Evolutionary conservation across 2,888 invertebrate genomes (phyloP), one percentile per base, ranked within the genome.

Genomic region (Fragum sueziense): DNA sequence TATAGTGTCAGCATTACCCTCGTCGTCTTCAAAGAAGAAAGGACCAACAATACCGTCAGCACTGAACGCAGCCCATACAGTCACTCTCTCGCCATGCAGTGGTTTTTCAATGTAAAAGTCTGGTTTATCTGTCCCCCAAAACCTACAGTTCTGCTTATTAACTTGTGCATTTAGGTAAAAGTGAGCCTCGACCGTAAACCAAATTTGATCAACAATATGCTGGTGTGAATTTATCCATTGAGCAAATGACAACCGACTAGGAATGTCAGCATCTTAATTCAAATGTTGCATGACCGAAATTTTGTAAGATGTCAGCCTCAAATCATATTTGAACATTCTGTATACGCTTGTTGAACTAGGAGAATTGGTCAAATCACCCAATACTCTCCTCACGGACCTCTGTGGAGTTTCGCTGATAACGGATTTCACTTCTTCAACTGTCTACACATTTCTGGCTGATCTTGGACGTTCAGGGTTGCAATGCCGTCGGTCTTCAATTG

Each of bases 31-130:
- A 33, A 67, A 59, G 61, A 71, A 71, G 29, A 76, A 79, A 27
- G 68, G 75, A 9, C 72, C 68, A 37, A 59, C 57, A 22, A 75
- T 68, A 27, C 75, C 59, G 27, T 51, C 20, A 22, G 27, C 47
- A 33, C 72, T 75, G 11, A 79, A 33, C 25, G 79, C 79, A 7
- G 68, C 51, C 71, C 75, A 75, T 2, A 68, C 69, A 3, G 71
- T 68, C 20, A 75, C 27, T 27, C 54, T 70, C 22, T 76, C 70
- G 1, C 14, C 37, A 31, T 74, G 68, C 22, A 74, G 34, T 2
- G 69, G 29, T 25, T 74, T 79, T 27, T 79, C 74, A 25, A 67
- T 33, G 25, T 52, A 65, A 74, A 70, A 51, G 37, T 70, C 27
- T 9, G 74, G 74, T 47, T 70, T 79, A 29, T 74, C 78, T 54